Evolutionary conservation across 2,888 invertebrate genomes (phyloP).

Genomic region (Actias luna): DNA sequence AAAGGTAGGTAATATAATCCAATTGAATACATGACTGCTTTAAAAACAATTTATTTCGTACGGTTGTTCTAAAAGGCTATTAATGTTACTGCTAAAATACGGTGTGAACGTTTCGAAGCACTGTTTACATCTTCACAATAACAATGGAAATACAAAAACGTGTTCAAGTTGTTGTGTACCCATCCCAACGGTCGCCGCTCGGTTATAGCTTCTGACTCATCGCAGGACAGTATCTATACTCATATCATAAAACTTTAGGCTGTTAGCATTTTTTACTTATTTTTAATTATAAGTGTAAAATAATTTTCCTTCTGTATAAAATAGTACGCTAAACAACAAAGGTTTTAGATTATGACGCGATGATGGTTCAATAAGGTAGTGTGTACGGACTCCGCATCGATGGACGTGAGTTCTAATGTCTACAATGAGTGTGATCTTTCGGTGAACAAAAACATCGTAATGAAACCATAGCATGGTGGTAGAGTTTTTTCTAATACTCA

Average conservation of each 20-base stretch:
- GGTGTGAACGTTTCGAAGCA: neutral
- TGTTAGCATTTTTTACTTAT: too few species aligned
- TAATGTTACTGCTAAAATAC: conserved; percentile 6
- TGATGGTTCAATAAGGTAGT: too few species aligned
- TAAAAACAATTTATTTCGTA: conserved; percentile 5
- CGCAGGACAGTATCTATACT: conserved; percentile 9
- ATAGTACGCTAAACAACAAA: too few species aligned
- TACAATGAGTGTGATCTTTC: too few species aligned
- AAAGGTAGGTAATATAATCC: conserved; percentile 2
- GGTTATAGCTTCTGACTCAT: conserved; percentile 16
- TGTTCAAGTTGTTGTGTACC: neutral
- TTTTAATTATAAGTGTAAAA: too few species aligned
- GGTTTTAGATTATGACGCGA: too few species aligned
- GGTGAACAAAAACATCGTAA: too few species aligned
- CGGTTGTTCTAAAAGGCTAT: conserved; percentile 8
- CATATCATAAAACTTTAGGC: neutral
- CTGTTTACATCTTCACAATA: conserved; percentile 9
- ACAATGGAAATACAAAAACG: conserved; percentile 8
- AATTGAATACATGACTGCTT: neutral
- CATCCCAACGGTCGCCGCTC: neutral
- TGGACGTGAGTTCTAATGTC: too few species aligned
- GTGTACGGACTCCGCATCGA: too few species aligned
- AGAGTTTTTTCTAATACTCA: too few species aligned
- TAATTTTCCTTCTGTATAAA: too few species aligned
- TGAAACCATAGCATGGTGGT: too few species aligned